A percentile compares a stretch with the other conserved stretches of the same genome.
Evolutionary conservation across 2,888 invertebrate species (phyloP).

Genomic region (Drosophila helvetica): DNA sequence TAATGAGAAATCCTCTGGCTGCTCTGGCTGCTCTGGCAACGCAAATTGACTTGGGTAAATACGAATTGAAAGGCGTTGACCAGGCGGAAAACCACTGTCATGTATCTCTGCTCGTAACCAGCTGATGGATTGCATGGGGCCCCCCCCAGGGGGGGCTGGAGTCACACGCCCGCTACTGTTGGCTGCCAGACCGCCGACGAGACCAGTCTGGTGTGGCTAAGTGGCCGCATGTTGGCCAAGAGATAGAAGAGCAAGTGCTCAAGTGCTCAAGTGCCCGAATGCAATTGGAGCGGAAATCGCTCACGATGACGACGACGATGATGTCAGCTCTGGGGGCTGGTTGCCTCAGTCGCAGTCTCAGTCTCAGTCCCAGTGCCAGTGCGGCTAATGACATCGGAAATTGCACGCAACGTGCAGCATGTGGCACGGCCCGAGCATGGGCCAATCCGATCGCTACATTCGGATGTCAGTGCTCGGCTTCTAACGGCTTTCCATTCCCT

Average conservation of each 20-base stretch:
- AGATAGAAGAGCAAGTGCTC: constrained; percentile 8
- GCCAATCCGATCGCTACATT: constrained; percentile 6
- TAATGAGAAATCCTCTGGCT: background rate
- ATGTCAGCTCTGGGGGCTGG: constrained; percentile 33
- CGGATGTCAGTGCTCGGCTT: background rate
- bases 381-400: constrained; percentile 61
- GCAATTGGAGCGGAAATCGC: constrained; percentile 48
- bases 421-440: constrained; percentile 11
- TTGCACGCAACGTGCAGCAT: constrained; percentile 40
- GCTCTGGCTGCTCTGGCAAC: background rate
- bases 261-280: constrained; percentile 1
- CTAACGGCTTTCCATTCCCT: background rate
- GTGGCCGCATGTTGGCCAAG: background rate
- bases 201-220: constrained; percentile 8
- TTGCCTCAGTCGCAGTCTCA: constrained; percentile 41
- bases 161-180: constrained; percentile 30
- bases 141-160: background rate
- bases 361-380: no score
- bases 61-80: constrained; percentile 21
- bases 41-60: background rate
- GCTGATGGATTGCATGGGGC: constrained; percentile 3
- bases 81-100: constrained; percentile 36
- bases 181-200: background rate
- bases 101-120: constrained; percentile 3
- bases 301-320: constrained; percentile 12